Base-by-base conservation (phyloP, 2,888 invertebrate species). In the Protonemura montana region DNA sequence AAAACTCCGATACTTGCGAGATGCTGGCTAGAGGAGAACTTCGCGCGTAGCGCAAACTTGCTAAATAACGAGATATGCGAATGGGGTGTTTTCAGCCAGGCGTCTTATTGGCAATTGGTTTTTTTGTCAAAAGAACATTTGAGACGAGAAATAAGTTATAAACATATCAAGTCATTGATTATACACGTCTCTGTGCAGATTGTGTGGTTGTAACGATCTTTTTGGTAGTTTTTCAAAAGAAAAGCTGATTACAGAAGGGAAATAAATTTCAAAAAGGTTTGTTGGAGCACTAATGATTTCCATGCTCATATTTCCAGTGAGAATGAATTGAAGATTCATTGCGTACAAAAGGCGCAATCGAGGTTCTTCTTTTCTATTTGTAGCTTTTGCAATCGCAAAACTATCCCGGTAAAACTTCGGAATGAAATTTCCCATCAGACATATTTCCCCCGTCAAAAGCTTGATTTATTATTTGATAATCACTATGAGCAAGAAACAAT, bases 141-240 rank as follows among this genome's bases (percentile, higher is more conserved):
- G 59, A 59, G 21, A 59, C 59, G 21, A 3, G 13, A 59, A 13
- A 59, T 59, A 59, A 59, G 59, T 59, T 59, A 59, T 59, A 59
- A 59, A 21, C 59, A 59, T 59, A 59, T 59, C 59, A 59, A n/a
- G 59, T 59, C 59, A 59, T 59, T 59, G 59, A 59, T 59, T 59
- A n/a, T n/a, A n/a, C n/a, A 21, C 59, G 59, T 59, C 35, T 35
- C 35, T 3, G 35, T 35, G 35, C 35, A 10, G 10, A 35, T 35
- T 59, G 7, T 2, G 59, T 21, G 59, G 16, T 16, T 21, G 13
- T 59, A 21, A 59, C 59, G 2, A 59, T 21, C 59, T 59, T 59
- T 59, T 59, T 59, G 59, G 59, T 16, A 59, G 16, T 59, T 16
- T 59, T 59, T 59, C 59, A 59, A 59, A 59, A 59, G 59, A 59